Evolutionary conservation across 2,888 invertebrate species (phyloP).

Genomic region (Melieria crassipennis): DNA sequence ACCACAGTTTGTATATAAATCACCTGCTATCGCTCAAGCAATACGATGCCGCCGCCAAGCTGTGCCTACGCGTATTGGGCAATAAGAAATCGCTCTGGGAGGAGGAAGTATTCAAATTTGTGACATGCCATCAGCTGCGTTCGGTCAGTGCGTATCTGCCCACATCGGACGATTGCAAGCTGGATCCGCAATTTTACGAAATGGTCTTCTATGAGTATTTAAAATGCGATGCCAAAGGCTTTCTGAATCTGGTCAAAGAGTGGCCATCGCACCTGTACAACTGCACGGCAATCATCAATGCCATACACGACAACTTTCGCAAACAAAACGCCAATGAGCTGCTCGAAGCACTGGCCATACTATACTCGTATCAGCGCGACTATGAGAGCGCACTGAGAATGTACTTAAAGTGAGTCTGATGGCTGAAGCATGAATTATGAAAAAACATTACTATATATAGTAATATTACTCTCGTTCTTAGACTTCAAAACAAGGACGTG

Average conservation of each 20-base stretch:
- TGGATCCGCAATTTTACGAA: conserved; percentile 89
- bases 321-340: conserved; percentile 78
- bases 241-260: conserved; percentile 84
- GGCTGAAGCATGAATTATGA: not conserved
- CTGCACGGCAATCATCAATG: conserved; percentile 84
- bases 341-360: conserved; percentile 86
- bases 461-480: conserved; percentile 50
- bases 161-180: conserved; percentile 74
- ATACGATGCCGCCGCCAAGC: conserved; percentile 84
- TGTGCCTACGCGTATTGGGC: conserved; percentile 86
- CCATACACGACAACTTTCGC: conserved; percentile 83
- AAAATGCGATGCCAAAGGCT: conserved; percentile 82
- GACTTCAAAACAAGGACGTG: conserved; percentile 87
- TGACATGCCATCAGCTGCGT: conserved; percentile 81
- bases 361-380: conserved; percentile 87
- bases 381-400: conserved; percentile 92
- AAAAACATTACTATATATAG: not conserved
- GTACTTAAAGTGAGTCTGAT: conserved; percentile 78
- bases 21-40: conserved; percentile 76
- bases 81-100: conserved; percentile 89
- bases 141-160: conserved; percentile 85
- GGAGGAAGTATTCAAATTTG: conserved; percentile 90
- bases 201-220: conserved; percentile 93
- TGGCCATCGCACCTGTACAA: conserved; percentile 89
- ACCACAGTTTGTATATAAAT: conserved; percentile 76